Conservation (phyloP, 23 tunicate species). For the Halocynthia roretzi region DNA sequence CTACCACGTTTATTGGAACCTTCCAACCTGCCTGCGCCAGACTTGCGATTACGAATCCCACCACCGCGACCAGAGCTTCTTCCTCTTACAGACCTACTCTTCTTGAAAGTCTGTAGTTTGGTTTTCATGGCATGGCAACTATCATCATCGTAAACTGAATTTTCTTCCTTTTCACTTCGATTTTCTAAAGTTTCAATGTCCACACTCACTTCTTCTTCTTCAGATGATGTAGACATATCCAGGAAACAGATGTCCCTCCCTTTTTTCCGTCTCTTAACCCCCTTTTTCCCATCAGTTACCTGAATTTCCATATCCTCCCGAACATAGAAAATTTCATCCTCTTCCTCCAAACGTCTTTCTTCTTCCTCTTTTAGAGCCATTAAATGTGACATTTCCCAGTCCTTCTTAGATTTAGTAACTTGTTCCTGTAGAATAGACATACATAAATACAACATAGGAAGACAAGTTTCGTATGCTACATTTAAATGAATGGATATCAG, state of each 20-base stretch:
- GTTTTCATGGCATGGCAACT: conserved; percentile 2
- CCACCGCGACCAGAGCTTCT: not conserved
- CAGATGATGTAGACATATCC: conserved; percentile 48
- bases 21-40: not conserved
- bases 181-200: conserved; percentile 24
- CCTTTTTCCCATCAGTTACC: conserved; percentile 59
- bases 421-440: conserved; percentile 25
- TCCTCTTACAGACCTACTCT: not conserved
- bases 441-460: too few species aligned
- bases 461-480: not conserved
- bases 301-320: conserved; percentile 61
- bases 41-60: too few species aligned
- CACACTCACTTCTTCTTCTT: conserved; percentile 25
- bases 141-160: not conserved
- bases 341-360: conserved; percentile 75
- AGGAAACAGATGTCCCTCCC: conserved; percentile 56
- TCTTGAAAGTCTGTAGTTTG: not conserved
- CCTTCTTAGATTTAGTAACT: conserved; percentile 73
- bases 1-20: not conserved
- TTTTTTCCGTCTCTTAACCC: conserved; percentile 47
- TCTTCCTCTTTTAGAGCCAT: conserved; percentile 86
- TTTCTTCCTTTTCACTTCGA: not conserved
- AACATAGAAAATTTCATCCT: conserved; percentile 90
- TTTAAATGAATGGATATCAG: not conserved
- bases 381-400: conserved; percentile 83